These are phyloP conservation scores for Caenorhabditis wallacei DNA, from an alignment of 2,888 invertebrate genomes.

Conservation along the genomic window DNA sequence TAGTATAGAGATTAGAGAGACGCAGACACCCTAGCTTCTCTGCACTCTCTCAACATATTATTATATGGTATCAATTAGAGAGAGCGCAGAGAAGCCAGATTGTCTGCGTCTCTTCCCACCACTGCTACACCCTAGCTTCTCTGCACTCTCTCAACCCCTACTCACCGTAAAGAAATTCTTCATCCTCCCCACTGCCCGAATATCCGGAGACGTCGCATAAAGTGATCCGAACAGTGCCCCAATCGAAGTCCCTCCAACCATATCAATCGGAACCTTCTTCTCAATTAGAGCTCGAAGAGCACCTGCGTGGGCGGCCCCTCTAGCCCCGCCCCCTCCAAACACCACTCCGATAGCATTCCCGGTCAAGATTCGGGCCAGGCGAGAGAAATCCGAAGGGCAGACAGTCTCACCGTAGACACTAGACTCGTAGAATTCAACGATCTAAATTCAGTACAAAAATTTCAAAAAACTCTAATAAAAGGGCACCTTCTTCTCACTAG, in stretches of 20 bases:
- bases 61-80: too few relatives aligned
- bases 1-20: neutral
- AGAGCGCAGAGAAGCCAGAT: too few relatives aligned
- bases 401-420: constrained; percentile 82
- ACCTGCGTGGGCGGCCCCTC: constrained; percentile 97
- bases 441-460: neutral
- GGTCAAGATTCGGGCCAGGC: constrained; percentile 96
- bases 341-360: constrained; percentile 97
- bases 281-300: constrained; percentile 97
- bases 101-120: neutral
- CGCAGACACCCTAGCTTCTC: too few relatives aligned
- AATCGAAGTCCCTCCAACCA: constrained; percentile 99
- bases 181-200: constrained; percentile 27
- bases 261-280: constrained; percentile 97
- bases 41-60: too few relatives aligned
- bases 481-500: constrained; percentile 21
- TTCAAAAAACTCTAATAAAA: constrained; percentile 45
- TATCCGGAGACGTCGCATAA: constrained; percentile 84
- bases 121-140: too few relatives aligned
- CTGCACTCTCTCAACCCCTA: neutral
- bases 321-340: constrained; percentile 96
- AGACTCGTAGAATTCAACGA: constrained; percentile 75
- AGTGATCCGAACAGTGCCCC: constrained; percentile 98
- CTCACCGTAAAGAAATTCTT: constrained; percentile 88
- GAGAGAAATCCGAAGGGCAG: constrained; percentile 89